These are phyloP conservation scores for Sebastiscus albofasciatus DNA, from an alignment of 2,797 vertebrate species.

Conservation along the genomic window DNA sequence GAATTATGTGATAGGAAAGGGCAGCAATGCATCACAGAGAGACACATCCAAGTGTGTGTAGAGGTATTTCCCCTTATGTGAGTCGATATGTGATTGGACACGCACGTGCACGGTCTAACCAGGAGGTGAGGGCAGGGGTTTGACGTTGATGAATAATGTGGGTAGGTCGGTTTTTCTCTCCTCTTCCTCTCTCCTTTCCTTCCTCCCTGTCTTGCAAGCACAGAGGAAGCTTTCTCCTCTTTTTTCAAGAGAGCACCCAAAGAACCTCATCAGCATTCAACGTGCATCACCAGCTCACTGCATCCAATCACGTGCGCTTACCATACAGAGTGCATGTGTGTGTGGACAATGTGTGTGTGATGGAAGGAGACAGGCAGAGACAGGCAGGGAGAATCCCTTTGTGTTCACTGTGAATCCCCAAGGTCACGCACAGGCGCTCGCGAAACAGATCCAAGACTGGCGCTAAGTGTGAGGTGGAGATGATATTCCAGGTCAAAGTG, in stretches of 20 bases:
- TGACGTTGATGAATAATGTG: constrained; percentile 73
- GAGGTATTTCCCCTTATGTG: constrained; percentile 1
- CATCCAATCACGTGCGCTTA: constrained; percentile 72
- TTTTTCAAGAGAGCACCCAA: constrained; percentile 45
- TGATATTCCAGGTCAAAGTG: constrained; percentile 31
- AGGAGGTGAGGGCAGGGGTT: constrained; percentile 43
- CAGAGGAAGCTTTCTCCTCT: constrained; percentile 69
- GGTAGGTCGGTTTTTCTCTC: constrained; percentile 5
- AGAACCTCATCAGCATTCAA: constrained; percentile 77
- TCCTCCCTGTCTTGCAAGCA: constrained; percentile 56
- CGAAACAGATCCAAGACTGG: constrained; percentile 14
- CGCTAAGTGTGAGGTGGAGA: constrained; percentile 6
- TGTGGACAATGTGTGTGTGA: constrained; percentile 27
- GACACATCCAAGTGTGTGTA: not conserved
- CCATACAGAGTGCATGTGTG: constrained; percentile 52
- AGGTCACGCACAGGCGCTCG: constrained; percentile 47
- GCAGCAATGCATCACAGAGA: constrained; percentile 1
- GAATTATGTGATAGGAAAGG: constrained; percentile 29
- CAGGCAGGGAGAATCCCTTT: constrained; percentile 69
- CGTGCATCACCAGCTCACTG: constrained; percentile 63
- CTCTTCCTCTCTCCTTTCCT: constrained; percentile 5
- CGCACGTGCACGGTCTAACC: constrained; percentile 11
- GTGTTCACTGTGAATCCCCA: constrained; percentile 54
- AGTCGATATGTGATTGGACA: constrained; percentile 19
- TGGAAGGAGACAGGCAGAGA: constrained; percentile 43